Conservation (phyloP, 2,888 invertebrate genomes). For the Pyrrhia umbra region DNA sequence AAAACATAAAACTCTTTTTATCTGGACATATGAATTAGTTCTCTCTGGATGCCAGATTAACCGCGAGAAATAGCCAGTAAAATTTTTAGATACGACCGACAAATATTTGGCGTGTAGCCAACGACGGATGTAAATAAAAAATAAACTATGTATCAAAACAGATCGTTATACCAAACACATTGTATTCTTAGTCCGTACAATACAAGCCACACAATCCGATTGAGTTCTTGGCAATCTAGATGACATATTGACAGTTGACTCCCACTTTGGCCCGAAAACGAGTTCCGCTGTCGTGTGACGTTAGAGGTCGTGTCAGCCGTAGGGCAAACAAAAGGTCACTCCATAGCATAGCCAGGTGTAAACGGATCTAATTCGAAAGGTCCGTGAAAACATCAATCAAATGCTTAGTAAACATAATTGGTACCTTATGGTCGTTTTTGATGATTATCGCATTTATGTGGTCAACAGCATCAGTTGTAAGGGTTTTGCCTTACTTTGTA, state of each 20-base stretch:
- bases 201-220: conserved; percentile 2
- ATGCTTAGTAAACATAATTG: conserved; percentile 2
- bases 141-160: background rate
- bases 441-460: background rate
- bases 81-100: background rate
- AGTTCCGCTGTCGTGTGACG: conserved; percentile 33
- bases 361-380: conserved; percentile 23
- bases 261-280: conserved; percentile 44
- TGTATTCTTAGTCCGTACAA: background rate
- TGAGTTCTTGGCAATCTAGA: conserved; percentile 50
- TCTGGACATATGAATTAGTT: too few species aligned
- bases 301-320: conserved; percentile 50
- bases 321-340: conserved; percentile 48
- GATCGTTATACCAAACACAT: background rate
- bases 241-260: conserved; percentile 50
- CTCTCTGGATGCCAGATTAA: too few species aligned
- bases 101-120: background rate
- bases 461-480: background rate
- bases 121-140: background rate
- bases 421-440: background rate
- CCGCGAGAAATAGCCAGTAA: too few species aligned
- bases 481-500: background rate
- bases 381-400: conserved; percentile 15
- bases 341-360: background rate
- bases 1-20: too few species aligned